Evolutionary conservation across 2,888 invertebrate genomes (phyloP).

Genomic region (Baronia brevicornis): DNA sequence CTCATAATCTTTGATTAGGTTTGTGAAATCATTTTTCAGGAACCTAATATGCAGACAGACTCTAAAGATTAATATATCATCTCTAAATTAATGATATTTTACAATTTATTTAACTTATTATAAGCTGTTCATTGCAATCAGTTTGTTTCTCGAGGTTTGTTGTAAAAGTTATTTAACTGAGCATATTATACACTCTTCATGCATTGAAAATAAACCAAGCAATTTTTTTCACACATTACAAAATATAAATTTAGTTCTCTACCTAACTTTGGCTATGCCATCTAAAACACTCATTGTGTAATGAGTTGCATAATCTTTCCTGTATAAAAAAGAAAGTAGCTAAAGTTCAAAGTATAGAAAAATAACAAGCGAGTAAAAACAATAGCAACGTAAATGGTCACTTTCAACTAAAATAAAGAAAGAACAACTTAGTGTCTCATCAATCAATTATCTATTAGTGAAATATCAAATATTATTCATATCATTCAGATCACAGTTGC

Average conservation of each 20-base stretch:
- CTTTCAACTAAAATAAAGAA: slow-evolving; percentile 44
- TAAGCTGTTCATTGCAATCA: slow-evolving; percentile 11
- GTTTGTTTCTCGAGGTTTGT: no score
- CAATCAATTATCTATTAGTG: slow-evolving; percentile 73
- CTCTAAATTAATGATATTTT: slow-evolving; percentile 57
- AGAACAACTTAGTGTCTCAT: slow-evolving; percentile 62
- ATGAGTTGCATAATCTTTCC: slow-evolving; percentile 45
- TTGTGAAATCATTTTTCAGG: slow-evolving; percentile 56
- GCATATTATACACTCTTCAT: no score
- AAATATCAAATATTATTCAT: slow-evolving; percentile 76
- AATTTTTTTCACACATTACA: slow-evolving; percentile 31
- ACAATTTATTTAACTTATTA: slow-evolving; percentile 33
- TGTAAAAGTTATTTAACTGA: no score
- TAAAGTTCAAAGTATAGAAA: slow-evolving; percentile 44
- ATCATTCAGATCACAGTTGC: slow-evolving; percentile 77
- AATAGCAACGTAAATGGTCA: slow-evolving; percentile 36
- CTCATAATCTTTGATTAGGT: slow-evolving; percentile 63
- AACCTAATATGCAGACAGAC: slow-evolving; percentile 55
- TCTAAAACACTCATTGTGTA: slow-evolving; percentile 47
- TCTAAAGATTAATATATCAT: slow-evolving; percentile 64
- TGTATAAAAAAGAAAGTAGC: slow-evolving; percentile 67
- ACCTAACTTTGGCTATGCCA: slow-evolving; percentile 73
- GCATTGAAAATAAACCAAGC: slow-evolving; percentile 21
- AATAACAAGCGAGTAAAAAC: slow-evolving; percentile 39
- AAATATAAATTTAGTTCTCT: slow-evolving; percentile 58